These are phyloP conservation scores for Fopius arisanus DNA, from an alignment of 1,140 invertebrate genomes.

Conservation along the genomic window DNA sequence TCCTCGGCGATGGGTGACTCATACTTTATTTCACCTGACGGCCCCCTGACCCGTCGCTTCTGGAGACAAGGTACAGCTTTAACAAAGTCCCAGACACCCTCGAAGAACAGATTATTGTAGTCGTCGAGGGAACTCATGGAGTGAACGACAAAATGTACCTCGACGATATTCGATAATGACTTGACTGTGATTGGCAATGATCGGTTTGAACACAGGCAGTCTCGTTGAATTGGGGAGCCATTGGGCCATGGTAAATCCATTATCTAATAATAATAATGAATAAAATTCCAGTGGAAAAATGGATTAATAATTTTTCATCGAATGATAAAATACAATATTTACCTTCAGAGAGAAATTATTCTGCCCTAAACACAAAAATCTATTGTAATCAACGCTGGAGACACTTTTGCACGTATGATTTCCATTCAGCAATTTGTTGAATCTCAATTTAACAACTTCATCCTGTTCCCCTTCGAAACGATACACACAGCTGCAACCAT, in stretches of 20 bases:
- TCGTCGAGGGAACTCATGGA: conserved; percentile 86
- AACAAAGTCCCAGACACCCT: conserved; percentile 84
- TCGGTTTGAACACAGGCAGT: conserved; percentile 76
- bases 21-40: conserved; percentile 79
- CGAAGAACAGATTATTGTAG: conserved; percentile 83
- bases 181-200: conserved; percentile 77
- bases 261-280: conserved; percentile 52
- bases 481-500: conserved; percentile 78
- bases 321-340: background rate
- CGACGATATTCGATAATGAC: conserved; percentile 78
- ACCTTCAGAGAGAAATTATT: conserved; percentile 59
- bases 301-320: background rate
- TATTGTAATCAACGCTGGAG: conserved; percentile 72
- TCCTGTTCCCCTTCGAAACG: conserved; percentile 83
- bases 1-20: conserved; percentile 66
- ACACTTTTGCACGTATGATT: conserved; percentile 72
- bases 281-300: too few relatives aligned
- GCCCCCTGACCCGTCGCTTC: conserved; percentile 73
- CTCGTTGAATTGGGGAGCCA: conserved; percentile 70
- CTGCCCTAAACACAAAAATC: conserved; percentile 72
- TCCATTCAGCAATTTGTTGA: conserved; percentile 73
- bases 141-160: conserved; percentile 81
- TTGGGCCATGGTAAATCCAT: conserved; percentile 80
- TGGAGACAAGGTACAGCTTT: conserved; percentile 73
- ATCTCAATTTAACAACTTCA: conserved; percentile 76